Evolutionary conservation across 1,140 invertebrate genomes (phyloP).

Genomic region (Leucophenga varia): DNA sequence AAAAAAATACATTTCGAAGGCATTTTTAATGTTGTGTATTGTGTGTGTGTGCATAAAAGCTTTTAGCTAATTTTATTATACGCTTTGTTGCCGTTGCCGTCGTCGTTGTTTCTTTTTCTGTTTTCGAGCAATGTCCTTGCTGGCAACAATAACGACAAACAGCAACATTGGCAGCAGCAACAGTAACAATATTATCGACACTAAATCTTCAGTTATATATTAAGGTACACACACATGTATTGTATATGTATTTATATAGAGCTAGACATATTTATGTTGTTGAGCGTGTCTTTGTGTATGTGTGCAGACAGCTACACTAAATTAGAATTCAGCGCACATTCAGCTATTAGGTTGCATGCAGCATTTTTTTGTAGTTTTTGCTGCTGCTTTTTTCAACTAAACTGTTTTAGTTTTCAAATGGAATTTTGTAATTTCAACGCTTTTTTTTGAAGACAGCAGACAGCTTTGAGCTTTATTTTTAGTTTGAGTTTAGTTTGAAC

Average conservation of each 20-base stretch:
- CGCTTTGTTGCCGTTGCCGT: constrained; percentile 11
- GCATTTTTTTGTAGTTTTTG: constrained; percentile 27
- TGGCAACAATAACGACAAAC: neutral
- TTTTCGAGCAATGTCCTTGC: constrained; percentile 32
- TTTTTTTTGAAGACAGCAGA: too few species aligned
- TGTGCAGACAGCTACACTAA: too few species aligned
- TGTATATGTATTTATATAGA: constrained; percentile 14
- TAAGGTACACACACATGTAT: neutral
- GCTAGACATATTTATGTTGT: too few species aligned
- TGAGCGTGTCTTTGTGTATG: too few species aligned
- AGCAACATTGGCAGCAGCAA: neutral
- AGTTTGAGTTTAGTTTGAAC: too few species aligned
- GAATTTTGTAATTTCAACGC: constrained; percentile 54
- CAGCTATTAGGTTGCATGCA: constrained; percentile 50
- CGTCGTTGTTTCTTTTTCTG: constrained; percentile 11
- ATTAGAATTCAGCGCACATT: constrained; percentile 51
- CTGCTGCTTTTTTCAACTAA: too few species aligned
- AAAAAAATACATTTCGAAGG: constrained; percentile 37
- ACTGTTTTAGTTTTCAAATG: constrained; percentile 54
- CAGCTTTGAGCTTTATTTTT: too few species aligned
- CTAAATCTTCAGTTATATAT: constrained; percentile 3
- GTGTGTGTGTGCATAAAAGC: constrained; percentile 28
- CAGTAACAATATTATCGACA: neutral
- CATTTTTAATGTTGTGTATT: constrained; percentile 42
- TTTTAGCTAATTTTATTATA: constrained; percentile 48